Evolutionary conservation across 2,888 invertebrate genomes (phyloP).

Genomic region (Alloplasta piceator): DNA sequence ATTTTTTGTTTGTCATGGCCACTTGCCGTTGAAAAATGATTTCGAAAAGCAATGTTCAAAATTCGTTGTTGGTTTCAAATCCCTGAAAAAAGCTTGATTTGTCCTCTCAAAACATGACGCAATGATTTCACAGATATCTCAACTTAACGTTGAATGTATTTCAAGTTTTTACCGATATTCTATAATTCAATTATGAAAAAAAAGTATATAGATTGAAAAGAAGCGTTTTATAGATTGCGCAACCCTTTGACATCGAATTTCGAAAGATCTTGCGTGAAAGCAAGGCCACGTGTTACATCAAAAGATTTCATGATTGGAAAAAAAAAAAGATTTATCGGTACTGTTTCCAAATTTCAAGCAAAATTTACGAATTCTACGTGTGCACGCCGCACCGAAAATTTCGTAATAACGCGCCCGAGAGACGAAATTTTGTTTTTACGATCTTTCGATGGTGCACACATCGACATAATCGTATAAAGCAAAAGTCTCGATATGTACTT

Average conservation of each 20-base stretch:
- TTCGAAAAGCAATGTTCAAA: no score
- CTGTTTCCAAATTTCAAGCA: constrained; percentile 46
- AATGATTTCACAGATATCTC: no score
- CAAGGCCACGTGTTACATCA: constrained; percentile 45
- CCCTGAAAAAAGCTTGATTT: no score
- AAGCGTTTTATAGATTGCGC: constrained; percentile 9
- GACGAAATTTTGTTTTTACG: constrained; percentile 46
- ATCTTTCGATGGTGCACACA: constrained; percentile 8
- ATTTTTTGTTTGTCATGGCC: no score
- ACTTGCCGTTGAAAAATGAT: no score
- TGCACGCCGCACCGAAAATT: constrained; percentile 36
- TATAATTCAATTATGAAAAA: no score
- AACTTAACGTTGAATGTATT: no score
- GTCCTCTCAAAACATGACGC: no score
- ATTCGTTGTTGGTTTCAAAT: no score
- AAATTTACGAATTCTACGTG: constrained; percentile 37
- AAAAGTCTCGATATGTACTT: constrained; percentile 18
- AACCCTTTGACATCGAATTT: constrained; percentile 42
- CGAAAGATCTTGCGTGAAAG: constrained; percentile 57
- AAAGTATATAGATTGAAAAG: no score
- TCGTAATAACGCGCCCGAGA: constrained; percentile 44
- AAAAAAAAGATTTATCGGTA: constrained; percentile 45
- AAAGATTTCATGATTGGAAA: constrained; percentile 24
- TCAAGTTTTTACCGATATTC: no score
- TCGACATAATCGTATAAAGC: background rate